Evolutionary conservation across 2,888 invertebrate species (phyloP), one percentile per base, ranked within the genome.

Genomic region (Aporophyla nigra): DNA sequence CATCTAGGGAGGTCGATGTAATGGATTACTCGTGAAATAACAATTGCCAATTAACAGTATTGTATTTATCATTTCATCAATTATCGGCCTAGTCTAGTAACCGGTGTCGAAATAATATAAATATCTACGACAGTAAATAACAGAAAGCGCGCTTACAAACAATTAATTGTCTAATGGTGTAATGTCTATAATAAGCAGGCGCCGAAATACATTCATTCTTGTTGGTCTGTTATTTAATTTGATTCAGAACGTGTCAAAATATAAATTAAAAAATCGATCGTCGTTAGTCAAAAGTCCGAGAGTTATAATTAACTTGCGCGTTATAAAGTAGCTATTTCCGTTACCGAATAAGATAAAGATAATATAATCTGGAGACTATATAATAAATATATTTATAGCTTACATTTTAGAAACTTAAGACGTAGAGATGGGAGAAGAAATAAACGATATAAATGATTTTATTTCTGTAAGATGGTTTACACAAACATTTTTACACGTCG

Each of bases 281-380:
- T 89, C 88, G 80, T 84, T 87, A 88, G 88, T 90, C 83, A 89
- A 86, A 87, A 88, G 81, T 76, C 74, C 12, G 53, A 54, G 80
- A 87, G 90, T 90, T 90, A 88, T 92, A 92, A 92, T 91, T 92
- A 92, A 90, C 86, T 88, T 87, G 84, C 81, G 76, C 69, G 80
- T 80, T 87, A 85, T 83, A 78, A 87, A 86, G 81, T 87, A 87
- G 86, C 84, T 87, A 88, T 88, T 83, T 85, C 88, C 87, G 87
- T 65, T 74, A 74, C 62, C 69, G 74, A 71, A 78, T 75, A 66
- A 86, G 80, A 83, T 86, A 83, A 85, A 74, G 59, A 83, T 84
- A 71, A 81, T 81, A 79, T 81, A 77, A 67, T 86, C 71, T 82
- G 71, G 74, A 56, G 65, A 74, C 51, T 84, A 81, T 71, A 40